phyloP scores from a whole-genome alignment of 2,113 vertebrate species.

The Syngnathus typhle region DNA sequence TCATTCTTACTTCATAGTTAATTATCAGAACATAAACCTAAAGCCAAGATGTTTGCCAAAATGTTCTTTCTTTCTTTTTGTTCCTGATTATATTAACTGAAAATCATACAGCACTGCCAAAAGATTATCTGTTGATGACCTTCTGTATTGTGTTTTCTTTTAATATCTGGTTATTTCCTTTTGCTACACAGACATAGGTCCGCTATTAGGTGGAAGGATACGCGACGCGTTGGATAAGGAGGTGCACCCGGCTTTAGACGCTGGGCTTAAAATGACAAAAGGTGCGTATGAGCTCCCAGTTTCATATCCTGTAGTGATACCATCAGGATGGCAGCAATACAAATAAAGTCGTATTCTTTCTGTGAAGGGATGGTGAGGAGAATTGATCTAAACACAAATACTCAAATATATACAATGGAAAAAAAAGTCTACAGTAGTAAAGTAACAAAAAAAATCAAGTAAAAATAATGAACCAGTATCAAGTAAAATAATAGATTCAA shows the following conservation, averaged over 20 bases:
- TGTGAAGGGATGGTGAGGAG: background rate
- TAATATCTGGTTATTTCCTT: background rate
- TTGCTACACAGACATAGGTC: slow-evolving; percentile 74
- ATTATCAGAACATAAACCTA: too few species aligned
- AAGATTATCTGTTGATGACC: slow-evolving; percentile 3
- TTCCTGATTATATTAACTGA: slow-evolving; percentile 23
- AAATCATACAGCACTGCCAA: background rate
- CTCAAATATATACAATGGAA: background rate
- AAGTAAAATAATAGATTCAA: too few species aligned
- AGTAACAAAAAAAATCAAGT: too few species aligned
- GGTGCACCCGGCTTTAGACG: slow-evolving; percentile 77
- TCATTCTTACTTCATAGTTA: too few species aligned
- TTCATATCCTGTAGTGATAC: slow-evolving; percentile 28
- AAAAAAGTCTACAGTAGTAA: too few species aligned
- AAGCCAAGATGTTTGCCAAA: background rate
- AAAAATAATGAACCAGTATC: too few species aligned
- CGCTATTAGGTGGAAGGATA: slow-evolving; percentile 78
- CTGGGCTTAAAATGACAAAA: slow-evolving; percentile 76
- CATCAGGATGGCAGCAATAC: slow-evolving; percentile 1
- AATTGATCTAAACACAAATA: background rate
- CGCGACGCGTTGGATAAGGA: slow-evolving; percentile 74
- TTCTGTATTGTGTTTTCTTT: background rate
- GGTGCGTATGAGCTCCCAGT: slow-evolving; percentile 64
- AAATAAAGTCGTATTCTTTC: background rate
- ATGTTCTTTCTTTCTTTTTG: background rate